A percentile compares a stretch with the other conserved stretches of the same genome.
Conservation (phyloP, 2,113 vertebrate species). For the Pseudorectes ferrugineus region DNA sequence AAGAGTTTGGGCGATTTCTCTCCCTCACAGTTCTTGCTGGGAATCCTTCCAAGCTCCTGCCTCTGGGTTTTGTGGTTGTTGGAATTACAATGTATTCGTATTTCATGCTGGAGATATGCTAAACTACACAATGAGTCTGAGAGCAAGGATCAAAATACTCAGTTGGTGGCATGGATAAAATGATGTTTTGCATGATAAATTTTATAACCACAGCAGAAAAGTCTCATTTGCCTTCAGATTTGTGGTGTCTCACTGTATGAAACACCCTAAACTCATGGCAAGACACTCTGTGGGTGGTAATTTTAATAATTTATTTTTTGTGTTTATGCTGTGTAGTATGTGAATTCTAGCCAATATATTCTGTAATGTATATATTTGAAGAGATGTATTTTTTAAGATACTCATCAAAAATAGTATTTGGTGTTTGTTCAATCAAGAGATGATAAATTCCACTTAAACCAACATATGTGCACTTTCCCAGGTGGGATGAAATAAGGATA, state of each 20-base stretch:
- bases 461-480: neutral
- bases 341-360: neutral
- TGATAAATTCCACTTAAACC: neutral
- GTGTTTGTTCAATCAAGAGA: neutral
- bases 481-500: neutral
- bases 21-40: neutral
- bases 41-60: neutral
- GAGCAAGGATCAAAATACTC: conserved; percentile 4
- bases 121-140: neutral
- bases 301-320: neutral
- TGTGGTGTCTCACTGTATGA: neutral
- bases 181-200: neutral
- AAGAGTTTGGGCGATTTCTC: neutral
- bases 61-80: conserved; percentile 16
- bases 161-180: neutral
- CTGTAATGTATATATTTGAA: neutral
- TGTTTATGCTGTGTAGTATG: neutral
- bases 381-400: neutral
- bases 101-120: conserved; percentile 9
- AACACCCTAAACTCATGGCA: neutral
- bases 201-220: neutral
- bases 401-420: neutral
- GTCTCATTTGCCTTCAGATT: conserved; percentile 13
- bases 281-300: neutral
- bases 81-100: neutral